Conservation (phyloP, 2,113 vertebrate species). For the Cryptotis parvus region DNA sequence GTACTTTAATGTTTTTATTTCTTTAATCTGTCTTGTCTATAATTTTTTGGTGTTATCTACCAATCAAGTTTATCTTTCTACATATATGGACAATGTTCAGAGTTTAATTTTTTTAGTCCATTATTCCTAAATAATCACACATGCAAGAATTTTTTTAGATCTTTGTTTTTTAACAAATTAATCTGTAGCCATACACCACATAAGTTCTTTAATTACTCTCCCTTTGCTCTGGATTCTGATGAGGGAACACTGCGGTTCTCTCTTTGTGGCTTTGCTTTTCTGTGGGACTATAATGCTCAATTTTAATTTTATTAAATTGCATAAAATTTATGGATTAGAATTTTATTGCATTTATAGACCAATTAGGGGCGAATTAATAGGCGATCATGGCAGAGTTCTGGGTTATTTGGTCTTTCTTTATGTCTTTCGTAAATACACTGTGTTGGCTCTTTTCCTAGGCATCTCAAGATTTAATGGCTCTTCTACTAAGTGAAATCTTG, state of each 20-base stretch:
- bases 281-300: not conserved
- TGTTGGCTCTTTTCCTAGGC: not conserved
- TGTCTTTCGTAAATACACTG: not conserved
- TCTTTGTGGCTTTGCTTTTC: not conserved
- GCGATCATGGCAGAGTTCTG: not conserved
- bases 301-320: slow-evolving; percentile 5
- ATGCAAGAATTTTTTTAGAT: not conserved
- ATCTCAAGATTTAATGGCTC: not conserved
- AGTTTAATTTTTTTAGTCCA: not conserved
- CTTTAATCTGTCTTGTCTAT: not conserved
- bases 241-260: not conserved
- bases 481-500: not conserved
- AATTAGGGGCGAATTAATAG: not conserved
- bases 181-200: no score
- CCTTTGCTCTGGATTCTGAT: not conserved
- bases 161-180: not conserved
- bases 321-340: not conserved
- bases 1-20: not conserved
- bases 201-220: fast-evolving
- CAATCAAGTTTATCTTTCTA: not conserved
- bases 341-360: not conserved
- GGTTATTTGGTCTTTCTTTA: not conserved
- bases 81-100: not conserved
- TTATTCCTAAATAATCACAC: not conserved
- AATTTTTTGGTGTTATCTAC: not conserved